phyloP scores from a whole-genome alignment of 2,888 invertebrate species.

The Ophion costatus region DNA sequence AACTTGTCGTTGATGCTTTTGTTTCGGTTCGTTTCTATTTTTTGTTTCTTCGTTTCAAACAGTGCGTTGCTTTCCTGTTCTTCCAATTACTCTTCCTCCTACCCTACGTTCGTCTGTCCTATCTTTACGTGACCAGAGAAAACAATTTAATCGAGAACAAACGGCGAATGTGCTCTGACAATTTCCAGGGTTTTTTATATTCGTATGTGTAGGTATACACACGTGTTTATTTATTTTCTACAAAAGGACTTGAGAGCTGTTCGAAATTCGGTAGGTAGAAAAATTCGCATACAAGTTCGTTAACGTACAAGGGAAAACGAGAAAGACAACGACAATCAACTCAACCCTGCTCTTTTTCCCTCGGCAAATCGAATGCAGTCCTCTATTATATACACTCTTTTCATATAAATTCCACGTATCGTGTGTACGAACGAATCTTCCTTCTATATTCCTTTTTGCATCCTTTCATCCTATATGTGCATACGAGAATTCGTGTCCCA shows the following conservation, averaged over 20 bases:
- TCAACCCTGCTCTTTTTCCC: slow-evolving; percentile 33
- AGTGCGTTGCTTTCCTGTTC: slow-evolving; percentile 44
- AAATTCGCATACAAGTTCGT: slow-evolving; percentile 64
- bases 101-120: slow-evolving; percentile 7
- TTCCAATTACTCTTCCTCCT: slow-evolving; percentile 60
- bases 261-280: slow-evolving; percentile 42
- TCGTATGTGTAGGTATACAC: neutral
- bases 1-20: neutral
- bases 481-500: slow-evolving; percentile 7
- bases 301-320: slow-evolving; percentile 64
- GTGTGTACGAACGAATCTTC: slow-evolving; percentile 26
- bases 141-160: slow-evolving; percentile 63
- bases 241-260: slow-evolving; percentile 27
- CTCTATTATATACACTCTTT: slow-evolving; percentile 15
- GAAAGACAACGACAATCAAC: slow-evolving; percentile 64
- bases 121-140: slow-evolving; percentile 65
- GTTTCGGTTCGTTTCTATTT: neutral
- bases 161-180: slow-evolving; percentile 50
- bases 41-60: slow-evolving; percentile 1
- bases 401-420: slow-evolving; percentile 50
- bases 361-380: slow-evolving; percentile 50
- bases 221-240: neutral
- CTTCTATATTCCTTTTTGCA: slow-evolving; percentile 21
- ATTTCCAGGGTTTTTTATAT: slow-evolving; percentile 28
- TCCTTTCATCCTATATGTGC: slow-evolving; percentile 29